Base-by-base conservation (phyloP, 2,113 vertebrate genomes). In the Tonatia bakeri region DNA sequence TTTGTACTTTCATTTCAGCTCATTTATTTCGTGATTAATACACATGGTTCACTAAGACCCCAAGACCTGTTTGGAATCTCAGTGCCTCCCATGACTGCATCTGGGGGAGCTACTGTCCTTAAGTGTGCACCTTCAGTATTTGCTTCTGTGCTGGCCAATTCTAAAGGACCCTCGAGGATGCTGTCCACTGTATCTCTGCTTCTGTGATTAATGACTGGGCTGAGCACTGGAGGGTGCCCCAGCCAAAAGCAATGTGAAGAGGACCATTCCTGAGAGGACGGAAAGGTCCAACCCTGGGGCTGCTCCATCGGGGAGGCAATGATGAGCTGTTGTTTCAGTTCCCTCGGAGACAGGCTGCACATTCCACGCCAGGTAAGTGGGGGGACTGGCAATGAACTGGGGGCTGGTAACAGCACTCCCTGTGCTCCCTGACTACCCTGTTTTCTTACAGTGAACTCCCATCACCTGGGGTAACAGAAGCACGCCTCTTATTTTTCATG, bases 401-500 rank as follows among this genome's bases (percentile, higher is more conserved):
- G 2, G 7, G 47, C 26, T 54, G 12, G 15, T 36, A n/a, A 12
- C 28, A 73, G 31, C 6, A 59, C 3, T 70, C 50, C 76, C 36
- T 50, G 59, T 1, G 50, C 72, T 72, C 87, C 47, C 45, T 47
- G 16, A 61, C 69, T n/a, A 65, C 10, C 6, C 4, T 19, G 2
- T 43, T 90, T 64, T 83, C 61, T 83, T 47, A 65, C 4, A 47
- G 26, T 28, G 52, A 89, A 82, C 11, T 38, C 38, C 40, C 31
- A 36, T 26, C 33, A n/a, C 28, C 7, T 12, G 33, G 20, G 54
- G 15, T 22, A 64, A 73, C 12, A 38, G n/a, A 88, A 65, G 28
- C 36, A 52, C 4, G 40, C 7, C 64, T 96, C 61, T 93, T 54
- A 64, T 24, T 77, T 96, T 43, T 65, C 24, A 65, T 17, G 28